Percentiles rank a stretch among this genome's conserved stretches.
These are phyloP conservation scores for Pseudopodoces humilis DNA, from an alignment of 2,113 vertebrate genomes.

Conservation along the genomic window DNA sequence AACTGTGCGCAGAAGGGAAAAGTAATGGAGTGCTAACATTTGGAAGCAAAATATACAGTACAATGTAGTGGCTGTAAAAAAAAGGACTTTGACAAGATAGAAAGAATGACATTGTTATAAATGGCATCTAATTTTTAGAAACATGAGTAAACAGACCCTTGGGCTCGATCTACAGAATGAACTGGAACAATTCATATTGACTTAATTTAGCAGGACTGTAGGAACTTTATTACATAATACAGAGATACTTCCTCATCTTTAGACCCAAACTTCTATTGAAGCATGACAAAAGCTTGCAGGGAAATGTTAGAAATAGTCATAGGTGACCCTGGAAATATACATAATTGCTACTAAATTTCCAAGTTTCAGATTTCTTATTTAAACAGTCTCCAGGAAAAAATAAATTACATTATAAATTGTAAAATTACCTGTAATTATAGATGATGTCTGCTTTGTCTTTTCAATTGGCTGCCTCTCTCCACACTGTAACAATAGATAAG, in stretches of 20 bases:
- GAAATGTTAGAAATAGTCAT: background rate
- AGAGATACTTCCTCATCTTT: background rate
- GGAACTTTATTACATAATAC: background rate
- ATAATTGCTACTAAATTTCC: background rate
- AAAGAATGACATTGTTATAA: background rate
- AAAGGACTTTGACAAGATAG: background rate
- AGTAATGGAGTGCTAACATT: background rate
- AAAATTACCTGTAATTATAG: background rate
- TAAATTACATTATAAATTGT: background rate
- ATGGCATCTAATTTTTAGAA: conserved; percentile 8
- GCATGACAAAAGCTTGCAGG: background rate
- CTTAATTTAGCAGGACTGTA: background rate
- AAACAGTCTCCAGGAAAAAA: background rate
- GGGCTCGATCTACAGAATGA: conserved; percentile 23
- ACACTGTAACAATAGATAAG: background rate
- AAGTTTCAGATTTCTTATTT: background rate
- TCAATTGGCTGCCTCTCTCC: background rate
- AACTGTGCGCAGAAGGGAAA: background rate
- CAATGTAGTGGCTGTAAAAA: background rate
- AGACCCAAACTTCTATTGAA: background rate
- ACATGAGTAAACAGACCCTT: conserved; percentile 10
- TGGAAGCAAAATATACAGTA: background rate
- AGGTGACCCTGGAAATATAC: background rate
- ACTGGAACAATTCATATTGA: conserved; percentile 5
- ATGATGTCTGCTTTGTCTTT: background rate